phyloP scores from a whole-genome alignment of 1,140 invertebrate genomes.

The Drosophila pandora region DNA sequence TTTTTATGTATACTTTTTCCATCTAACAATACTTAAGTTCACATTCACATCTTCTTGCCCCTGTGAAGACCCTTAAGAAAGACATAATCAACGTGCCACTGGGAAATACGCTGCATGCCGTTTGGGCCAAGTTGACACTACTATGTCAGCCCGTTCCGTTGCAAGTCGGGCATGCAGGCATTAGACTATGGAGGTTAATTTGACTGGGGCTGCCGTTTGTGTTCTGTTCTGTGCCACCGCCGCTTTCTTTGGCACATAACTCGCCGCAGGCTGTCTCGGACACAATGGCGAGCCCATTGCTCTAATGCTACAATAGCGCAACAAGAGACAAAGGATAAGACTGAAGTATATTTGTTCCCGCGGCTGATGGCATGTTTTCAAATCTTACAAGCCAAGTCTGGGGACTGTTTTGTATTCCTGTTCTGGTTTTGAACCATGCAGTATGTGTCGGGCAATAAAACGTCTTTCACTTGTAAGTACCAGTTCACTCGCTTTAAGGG shows the following conservation, averaged over 20 bases:
- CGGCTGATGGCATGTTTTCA: conserved; percentile 35
- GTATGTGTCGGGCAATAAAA: conserved; percentile 44
- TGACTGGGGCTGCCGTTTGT: conserved; percentile 63
- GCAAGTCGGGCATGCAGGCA: conserved; percentile 34
- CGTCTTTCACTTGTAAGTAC: conserved; percentile 61
- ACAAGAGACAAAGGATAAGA: conserved; percentile 47
- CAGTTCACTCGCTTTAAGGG: conserved; percentile 57
- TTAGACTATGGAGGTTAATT: conserved; percentile 79
- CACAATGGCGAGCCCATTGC: conserved; percentile 56
- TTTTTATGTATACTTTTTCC: no score
- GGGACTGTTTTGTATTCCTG: conserved; percentile 24
- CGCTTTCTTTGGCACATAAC: conserved; percentile 44
- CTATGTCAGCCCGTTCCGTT: conserved; percentile 43
- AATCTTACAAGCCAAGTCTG: conserved; percentile 16
- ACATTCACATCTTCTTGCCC: conserved; percentile 13
- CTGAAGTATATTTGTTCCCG: conserved; percentile 26
- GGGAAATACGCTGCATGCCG: conserved; percentile 8
- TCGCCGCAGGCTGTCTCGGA: conserved; percentile 47
- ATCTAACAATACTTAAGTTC: neutral
- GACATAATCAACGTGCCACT: conserved; percentile 32
- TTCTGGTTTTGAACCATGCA: conserved; percentile 29
- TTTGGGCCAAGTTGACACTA: conserved; percentile 29
- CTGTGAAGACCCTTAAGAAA: conserved; percentile 13
- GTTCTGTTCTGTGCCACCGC: neutral
- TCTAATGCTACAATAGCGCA: conserved; percentile 34